These are phyloP conservation scores for Cephus rjabovi DNA, from an alignment of 2,888 invertebrate genomes.

Conservation along the genomic window DNA sequence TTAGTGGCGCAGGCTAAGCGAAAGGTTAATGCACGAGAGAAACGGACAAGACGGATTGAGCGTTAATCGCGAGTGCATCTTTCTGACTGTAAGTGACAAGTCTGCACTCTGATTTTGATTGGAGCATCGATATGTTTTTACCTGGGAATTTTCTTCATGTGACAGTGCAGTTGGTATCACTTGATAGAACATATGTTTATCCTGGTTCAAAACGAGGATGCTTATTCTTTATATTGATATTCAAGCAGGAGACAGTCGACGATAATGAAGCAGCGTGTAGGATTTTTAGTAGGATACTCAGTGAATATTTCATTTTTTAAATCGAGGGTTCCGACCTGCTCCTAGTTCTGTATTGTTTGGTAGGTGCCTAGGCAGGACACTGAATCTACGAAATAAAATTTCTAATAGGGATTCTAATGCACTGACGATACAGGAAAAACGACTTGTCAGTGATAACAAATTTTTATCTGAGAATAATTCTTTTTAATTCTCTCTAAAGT, in stretches of 20 bases:
- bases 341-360: neutral
- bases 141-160: neutral
- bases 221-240: neutral
- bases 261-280: neutral
- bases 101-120: neutral
- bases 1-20: neutral
- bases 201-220: neutral
- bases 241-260: neutral
- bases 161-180: neutral
- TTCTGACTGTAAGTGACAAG: neutral
- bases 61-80: too few relatives aligned
- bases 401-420: neutral
- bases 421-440: neutral
- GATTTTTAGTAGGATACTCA: neutral
- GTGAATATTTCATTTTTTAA: neutral
- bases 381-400: neutral
- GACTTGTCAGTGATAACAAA: neutral
- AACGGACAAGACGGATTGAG: neutral
- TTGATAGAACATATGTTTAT: neutral
- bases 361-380: neutral
- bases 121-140: neutral
- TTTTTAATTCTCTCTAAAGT: neutral
- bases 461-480: neutral
- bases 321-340: neutral
- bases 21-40: neutral